These are phyloP conservation scores for Lepidothrix coronata DNA, from an alignment of 2,113 vertebrate genomes.

Conservation along the genomic window DNA sequence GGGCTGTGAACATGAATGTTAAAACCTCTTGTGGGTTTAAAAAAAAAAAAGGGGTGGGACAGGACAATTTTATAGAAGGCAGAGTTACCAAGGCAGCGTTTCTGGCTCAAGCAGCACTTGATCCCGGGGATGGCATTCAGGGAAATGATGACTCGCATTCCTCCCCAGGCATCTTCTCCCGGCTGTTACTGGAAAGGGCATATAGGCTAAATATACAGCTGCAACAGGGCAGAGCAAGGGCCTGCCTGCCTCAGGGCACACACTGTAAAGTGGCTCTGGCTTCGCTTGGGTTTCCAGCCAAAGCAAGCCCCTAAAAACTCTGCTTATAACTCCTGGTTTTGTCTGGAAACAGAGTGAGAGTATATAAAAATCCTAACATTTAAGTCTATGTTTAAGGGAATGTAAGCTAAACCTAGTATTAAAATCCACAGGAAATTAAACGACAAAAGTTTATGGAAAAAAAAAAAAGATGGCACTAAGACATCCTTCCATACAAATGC, in stretches of 20 bases:
- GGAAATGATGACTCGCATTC: neutral
- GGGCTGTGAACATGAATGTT: neutral
- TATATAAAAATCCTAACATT: neutral
- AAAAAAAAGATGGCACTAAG: neutral
- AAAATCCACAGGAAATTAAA: slow-evolving; percentile 24
- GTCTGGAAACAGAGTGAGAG: neutral
- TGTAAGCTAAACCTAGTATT: neutral
- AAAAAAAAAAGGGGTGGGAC: neutral
- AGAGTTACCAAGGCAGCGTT: neutral
- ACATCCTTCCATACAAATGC: neutral
- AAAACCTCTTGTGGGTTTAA: neutral
- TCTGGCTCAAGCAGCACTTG: slow-evolving; percentile 20
- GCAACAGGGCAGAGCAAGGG: slow-evolving; percentile 1
- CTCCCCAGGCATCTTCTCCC: neutral
- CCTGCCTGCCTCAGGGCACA: neutral
- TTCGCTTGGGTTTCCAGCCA: neutral
- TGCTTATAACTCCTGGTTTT: neutral
- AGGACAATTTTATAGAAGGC: neutral
- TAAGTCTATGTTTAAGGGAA: neutral
- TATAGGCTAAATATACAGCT: slow-evolving; percentile 45
- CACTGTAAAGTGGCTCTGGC: neutral
- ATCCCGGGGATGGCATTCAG: neutral
- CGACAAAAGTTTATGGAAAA: neutral
- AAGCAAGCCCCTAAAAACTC: neutral
- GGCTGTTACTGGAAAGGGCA: slow-evolving; percentile 24